Conservation (phyloP, 2,888 invertebrate species). For the Cataglyphis altisquamis region DNA sequence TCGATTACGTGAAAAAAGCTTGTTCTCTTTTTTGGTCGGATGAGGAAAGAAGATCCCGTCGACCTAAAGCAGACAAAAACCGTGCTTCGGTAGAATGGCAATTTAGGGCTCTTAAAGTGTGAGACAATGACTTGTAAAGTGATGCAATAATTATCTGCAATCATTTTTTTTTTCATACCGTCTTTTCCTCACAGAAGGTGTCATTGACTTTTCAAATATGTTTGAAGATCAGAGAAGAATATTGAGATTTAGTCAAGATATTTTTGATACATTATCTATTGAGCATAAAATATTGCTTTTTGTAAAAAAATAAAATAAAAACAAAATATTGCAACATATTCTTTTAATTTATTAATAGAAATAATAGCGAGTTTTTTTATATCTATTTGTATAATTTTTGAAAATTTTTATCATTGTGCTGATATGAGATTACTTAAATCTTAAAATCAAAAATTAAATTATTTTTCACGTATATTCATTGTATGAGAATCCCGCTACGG, state of each 20-base stretch:
- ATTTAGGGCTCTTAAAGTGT: not conserved
- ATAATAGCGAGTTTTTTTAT: not conserved
- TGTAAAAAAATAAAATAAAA: not conserved
- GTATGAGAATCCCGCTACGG: not conserved
- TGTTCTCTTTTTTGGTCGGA: slow-evolving; percentile 3
- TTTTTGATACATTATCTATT: not conserved
- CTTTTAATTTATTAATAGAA: not conserved
- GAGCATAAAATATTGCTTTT: not conserved
- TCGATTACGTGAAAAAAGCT: slow-evolving; percentile 34
- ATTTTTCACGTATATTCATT: not conserved
- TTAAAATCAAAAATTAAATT: slow-evolving; percentile 21
- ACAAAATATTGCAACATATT: not conserved
- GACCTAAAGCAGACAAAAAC: slow-evolving; percentile 33
- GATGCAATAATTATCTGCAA: not conserved
- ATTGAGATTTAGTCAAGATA: not conserved
- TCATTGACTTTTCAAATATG: not conserved
- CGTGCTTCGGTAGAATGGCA: not conserved
- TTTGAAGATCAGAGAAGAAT: not conserved
- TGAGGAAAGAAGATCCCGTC: slow-evolving; percentile 41
- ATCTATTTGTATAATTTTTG: not conserved
- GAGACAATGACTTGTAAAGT: not conserved
- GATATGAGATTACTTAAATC: not conserved
- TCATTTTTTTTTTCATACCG: not conserved
- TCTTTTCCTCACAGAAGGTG: not conserved
- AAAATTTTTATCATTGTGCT: not conserved